These are phyloP conservation scores for Ptiloglossa arizonensis DNA, from an alignment of 1,140 invertebrate species.

Conservation along the genomic window DNA sequence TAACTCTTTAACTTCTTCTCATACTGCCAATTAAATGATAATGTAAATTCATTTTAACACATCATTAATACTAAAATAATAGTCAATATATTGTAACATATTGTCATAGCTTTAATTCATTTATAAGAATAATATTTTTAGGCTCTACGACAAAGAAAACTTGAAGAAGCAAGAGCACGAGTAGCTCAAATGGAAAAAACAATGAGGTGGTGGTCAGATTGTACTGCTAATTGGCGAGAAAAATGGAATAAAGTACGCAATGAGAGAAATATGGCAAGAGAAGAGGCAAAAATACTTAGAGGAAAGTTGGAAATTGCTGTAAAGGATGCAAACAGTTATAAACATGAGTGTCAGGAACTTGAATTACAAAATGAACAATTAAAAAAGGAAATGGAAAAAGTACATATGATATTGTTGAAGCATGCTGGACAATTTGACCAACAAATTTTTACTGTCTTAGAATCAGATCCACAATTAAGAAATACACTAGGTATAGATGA, in stretches of 20 bases:
- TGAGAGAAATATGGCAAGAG: slow-evolving; percentile 92
- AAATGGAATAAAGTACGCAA: slow-evolving; percentile 97
- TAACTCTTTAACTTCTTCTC: neutral
- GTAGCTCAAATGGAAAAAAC: slow-evolving; percentile 99
- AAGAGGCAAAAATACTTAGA: slow-evolving; percentile 91
- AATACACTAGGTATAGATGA: slow-evolving; percentile 76
- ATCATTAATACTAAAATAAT: neutral
- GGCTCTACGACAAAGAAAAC: slow-evolving; percentile 88
- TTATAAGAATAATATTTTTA: slow-evolving; percentile 62
- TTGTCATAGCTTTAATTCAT: neutral
- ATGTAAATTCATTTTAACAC: neutral
- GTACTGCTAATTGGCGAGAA: slow-evolving; percentile 95
- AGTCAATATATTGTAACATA: neutral
- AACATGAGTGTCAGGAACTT: slow-evolving; percentile 91
- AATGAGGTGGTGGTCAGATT: slow-evolving; percentile 98
- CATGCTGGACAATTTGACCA: slow-evolving; percentile 86
- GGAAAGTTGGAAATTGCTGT: slow-evolving; percentile 89
- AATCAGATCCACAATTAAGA: slow-evolving; percentile 76
- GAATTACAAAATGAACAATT: slow-evolving; percentile 91
- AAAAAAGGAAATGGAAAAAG: slow-evolving; percentile 90
- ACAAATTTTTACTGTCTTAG: slow-evolving; percentile 76
- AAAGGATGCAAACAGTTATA: slow-evolving; percentile 89
- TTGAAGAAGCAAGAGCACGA: slow-evolving; percentile 94
- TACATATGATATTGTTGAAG: slow-evolving; percentile 86
- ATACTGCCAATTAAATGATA: neutral